Conservation (phyloP, 2,888 invertebrate genomes). For the Phyllotreta cruciferae region DNA sequence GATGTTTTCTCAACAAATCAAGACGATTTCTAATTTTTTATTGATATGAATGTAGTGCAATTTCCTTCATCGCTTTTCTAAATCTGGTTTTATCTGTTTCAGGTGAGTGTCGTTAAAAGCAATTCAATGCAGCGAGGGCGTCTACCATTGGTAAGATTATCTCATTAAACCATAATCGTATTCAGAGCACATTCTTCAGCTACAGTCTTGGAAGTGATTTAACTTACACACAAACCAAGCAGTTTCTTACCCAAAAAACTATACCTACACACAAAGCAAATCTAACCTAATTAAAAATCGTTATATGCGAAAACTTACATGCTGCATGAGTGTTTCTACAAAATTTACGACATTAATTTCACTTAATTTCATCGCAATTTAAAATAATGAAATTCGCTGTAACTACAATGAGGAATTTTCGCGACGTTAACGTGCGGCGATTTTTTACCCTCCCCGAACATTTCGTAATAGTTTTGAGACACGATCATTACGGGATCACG, state of each 20-base stretch:
- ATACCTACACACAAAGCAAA: too few species aligned
- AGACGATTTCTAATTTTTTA: conserved; percentile 19
- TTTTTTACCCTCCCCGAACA: conserved; percentile 20
- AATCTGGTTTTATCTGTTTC: conserved; percentile 37
- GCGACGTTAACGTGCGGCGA: conserved; percentile 12
- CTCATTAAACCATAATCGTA: conserved; percentile 46
- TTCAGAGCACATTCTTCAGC: conserved; percentile 52
- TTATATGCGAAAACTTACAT: background rate
- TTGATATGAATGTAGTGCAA: conserved; percentile 25
- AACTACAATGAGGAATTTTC: conserved; percentile 22
- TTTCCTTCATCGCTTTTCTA: conserved; percentile 28
- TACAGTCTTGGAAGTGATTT: conserved; percentile 9
- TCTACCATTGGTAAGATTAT: conserved; percentile 47
- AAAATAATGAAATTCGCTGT: conserved; percentile 21
- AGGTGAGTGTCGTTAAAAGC: conserved; percentile 46
- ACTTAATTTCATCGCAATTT: conserved; percentile 10
- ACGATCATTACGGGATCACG: conserved; percentile 51
- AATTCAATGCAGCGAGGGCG: conserved; percentile 42
- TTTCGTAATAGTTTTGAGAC: conserved; percentile 29
- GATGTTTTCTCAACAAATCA: conserved; percentile 9
- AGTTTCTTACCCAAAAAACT: too few species aligned
- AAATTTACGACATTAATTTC: conserved; percentile 3
- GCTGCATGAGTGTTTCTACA: conserved; percentile 1
- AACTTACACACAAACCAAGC: too few species aligned
- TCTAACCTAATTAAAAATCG: too few species aligned